Percentiles rank a stretch among this genome's conserved stretches.
Evolutionary conservation across 2,888 invertebrate species (phyloP).

Genomic region (Dastarcus helophoroides): DNA sequence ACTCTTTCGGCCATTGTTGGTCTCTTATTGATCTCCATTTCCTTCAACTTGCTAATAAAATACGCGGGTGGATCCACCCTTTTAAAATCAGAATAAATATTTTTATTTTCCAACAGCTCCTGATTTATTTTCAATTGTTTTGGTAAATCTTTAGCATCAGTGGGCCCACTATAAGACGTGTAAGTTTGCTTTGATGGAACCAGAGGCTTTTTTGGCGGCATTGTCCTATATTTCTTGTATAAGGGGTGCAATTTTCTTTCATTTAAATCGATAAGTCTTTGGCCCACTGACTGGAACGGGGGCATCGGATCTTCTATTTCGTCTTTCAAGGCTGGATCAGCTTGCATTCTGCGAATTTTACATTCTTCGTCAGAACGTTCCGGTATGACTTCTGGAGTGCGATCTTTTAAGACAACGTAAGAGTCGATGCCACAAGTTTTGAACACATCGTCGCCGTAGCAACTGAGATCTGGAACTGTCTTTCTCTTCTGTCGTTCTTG

Average conservation of each 20-base stretch:
- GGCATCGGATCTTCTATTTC: slow-evolving; percentile 27
- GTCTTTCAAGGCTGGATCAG: slow-evolving; percentile 24
- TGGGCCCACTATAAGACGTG: slow-evolving; percentile 24
- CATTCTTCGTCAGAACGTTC: no score
- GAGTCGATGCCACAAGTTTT: no score
- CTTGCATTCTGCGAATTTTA: slow-evolving; percentile 28
- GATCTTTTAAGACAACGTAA: no score
- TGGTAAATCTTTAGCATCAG: slow-evolving; percentile 23
- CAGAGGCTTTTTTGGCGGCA: slow-evolving; percentile 3
- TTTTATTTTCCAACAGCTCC: slow-evolving; percentile 28
- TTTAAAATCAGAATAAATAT: slow-evolving; percentile 28
- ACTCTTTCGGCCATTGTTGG: no score
- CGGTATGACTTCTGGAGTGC: no score
- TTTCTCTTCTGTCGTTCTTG: no score
- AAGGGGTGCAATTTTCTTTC: slow-evolving; percentile 28
- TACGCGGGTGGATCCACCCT: slow-evolving; percentile 28
- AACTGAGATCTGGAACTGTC: no score
- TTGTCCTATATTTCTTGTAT: slow-evolving; percentile 19
- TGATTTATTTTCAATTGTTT: slow-evolving; percentile 24
- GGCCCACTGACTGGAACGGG: slow-evolving; percentile 24
- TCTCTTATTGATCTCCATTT: no score
- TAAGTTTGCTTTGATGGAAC: slow-evolving; percentile 1
- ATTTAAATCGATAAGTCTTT: slow-evolving; percentile 25
- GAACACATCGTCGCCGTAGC: no score
- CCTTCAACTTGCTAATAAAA: no score